phyloP scores from a whole-genome alignment of 2,888 invertebrate genomes.

The Cacoxenus indagator region DNA sequence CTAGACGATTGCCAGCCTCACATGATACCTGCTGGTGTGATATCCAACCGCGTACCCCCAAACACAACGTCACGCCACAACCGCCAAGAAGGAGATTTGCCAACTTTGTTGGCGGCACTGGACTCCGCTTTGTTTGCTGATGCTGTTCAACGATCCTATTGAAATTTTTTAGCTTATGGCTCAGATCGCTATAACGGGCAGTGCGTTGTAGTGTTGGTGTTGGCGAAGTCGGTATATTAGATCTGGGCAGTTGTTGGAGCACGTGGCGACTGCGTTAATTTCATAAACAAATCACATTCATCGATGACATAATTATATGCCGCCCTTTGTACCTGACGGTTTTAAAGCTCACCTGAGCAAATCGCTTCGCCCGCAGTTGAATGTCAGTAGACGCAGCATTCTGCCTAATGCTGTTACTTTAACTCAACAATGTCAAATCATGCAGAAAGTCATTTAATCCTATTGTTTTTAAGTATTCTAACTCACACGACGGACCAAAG shows the following conservation, averaged over 20 bases:
- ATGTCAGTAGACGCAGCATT: conserved; percentile 58
- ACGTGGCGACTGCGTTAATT: conserved; percentile 42
- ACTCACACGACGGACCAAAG: not conserved
- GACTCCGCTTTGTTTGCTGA: conserved; percentile 1
- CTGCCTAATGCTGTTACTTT: not conserved
- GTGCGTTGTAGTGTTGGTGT: conserved; percentile 18
- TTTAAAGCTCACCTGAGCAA: conserved; percentile 50
- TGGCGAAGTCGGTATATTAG: conserved; percentile 22
- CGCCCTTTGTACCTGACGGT: conserved; percentile 12
- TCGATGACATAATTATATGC: conserved; percentile 52
- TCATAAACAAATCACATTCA: conserved; percentile 6
- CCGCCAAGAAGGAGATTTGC: conserved; percentile 56
- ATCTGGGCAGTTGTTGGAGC: conserved; percentile 40
- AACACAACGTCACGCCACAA: conserved; percentile 55
- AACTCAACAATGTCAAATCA: not conserved
- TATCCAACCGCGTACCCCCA: conserved; percentile 52
- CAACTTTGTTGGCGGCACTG: conserved; percentile 25
- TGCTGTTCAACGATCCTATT: conserved; percentile 44
- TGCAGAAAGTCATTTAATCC: not conserved
- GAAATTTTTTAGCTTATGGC: conserved; percentile 43
- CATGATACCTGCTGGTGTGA: conserved; percentile 51
- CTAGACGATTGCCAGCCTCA: conserved; percentile 61
- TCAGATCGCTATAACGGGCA: conserved; percentile 21
- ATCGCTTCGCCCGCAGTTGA: conserved; percentile 57
- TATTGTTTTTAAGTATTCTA: not conserved